Percentiles rank a stretch among this genome's conserved stretches.
Conservation (phyloP, 2,888 invertebrate genomes). For the Carpatolechia fugitivella region DNA sequence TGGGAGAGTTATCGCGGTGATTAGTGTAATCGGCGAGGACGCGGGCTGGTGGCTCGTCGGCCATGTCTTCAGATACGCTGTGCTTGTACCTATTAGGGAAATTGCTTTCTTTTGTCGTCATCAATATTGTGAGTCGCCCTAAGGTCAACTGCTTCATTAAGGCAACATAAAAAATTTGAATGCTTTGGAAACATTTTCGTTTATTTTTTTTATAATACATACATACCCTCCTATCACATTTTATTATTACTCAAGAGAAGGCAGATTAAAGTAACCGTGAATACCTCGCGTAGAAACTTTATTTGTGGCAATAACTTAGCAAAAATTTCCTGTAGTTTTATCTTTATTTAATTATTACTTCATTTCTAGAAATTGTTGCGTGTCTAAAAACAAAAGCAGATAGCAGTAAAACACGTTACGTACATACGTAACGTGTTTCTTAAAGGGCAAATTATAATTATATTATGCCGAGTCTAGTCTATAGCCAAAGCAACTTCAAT, state of each 20-base stretch:
- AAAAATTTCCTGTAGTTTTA: too few relatives aligned
- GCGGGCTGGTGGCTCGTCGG: slow-evolving; percentile 36
- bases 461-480: too few relatives aligned
- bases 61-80: slow-evolving; percentile 39
- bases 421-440: neutral
- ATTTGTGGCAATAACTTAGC: too few relatives aligned
- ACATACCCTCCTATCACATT: too few relatives aligned
- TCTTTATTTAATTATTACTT: too few relatives aligned
- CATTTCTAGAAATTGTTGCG: too few relatives aligned
- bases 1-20: slow-evolving; percentile 59
- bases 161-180: slow-evolving; percentile 18
- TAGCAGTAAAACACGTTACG: too few relatives aligned
- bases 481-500: neutral
- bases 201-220: too few relatives aligned
- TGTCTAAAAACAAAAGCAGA: too few relatives aligned
- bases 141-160: slow-evolving; percentile 48
- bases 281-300: too few relatives aligned
- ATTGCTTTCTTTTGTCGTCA: slow-evolving; percentile 51
- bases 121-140: slow-evolving; percentile 40
- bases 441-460: neutral
- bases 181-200: neutral
- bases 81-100: slow-evolving; percentile 49
- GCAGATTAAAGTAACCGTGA: too few relatives aligned
- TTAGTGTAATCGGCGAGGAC: slow-evolving; percentile 61
- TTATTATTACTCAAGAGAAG: too few relatives aligned